Evolutionary conservation across 2,888 invertebrate species (phyloP), one percentile per base, ranked within the genome.

Genomic region (Dicyrtomina minuta): DNA sequence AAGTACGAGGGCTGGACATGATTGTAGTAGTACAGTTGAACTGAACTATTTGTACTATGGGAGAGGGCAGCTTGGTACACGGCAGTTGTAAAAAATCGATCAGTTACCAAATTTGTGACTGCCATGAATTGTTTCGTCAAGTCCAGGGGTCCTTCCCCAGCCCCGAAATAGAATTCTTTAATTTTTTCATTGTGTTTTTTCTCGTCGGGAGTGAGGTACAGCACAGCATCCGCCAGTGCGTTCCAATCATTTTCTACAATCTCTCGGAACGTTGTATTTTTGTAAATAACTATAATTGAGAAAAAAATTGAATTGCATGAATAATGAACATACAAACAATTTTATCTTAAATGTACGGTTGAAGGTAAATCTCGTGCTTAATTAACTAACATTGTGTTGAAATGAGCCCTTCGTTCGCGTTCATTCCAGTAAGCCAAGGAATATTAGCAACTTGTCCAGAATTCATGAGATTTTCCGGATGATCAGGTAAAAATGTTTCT

Each of bases 341-440:
- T n/a, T n/a, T n/a, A n/a, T n/a, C n/a, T n/a, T n/a, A n/a, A n/a
- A n/a, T n/a, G n/a, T n/a, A n/a, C n/a, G n/a, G n/a, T n/a, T n/a
- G n/a, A n/a, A n/a, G n/a, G n/a, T n/a, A n/a, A n/a, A n/a, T n/a
- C n/a, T n/a, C n/a, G n/a, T n/a, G n/a, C n/a, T n/a, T n/a, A n/a
- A n/a, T n/a, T n/a, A n/a, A n/a, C 60, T 66, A 51, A 72, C 72
- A 41, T 22, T 66, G 39, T n/a, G 67, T 46, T 13, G 26, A 27
- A 20, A 72, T 55, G 2, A 72, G 39, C 2, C 78, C 78, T 67
- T 76, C 76, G 13, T 74, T 43, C 1, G 70, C 55, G 49, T 72
- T 75, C 0, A 77, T 71, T 6, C 77, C 77, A n/a, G 74, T 70
- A 20, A 78, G 55, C 60, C 71, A 61, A n/a, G 74, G 74, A 10